Base-by-base conservation (phyloP, 2,888 invertebrate species). In the Oscheius sp. region DNA sequence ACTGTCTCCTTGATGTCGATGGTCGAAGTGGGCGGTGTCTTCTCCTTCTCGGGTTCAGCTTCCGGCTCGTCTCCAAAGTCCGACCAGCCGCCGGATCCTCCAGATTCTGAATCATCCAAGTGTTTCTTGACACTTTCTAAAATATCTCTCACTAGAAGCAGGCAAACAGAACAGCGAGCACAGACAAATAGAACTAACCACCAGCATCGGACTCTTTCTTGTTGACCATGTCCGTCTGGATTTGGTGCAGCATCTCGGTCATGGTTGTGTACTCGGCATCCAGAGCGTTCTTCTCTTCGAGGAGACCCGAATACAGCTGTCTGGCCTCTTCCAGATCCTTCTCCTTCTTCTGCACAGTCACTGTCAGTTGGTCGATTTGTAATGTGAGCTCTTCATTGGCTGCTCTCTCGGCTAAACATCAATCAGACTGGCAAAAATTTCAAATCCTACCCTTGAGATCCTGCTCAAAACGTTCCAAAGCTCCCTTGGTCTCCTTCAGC, bases 21-120 rank as follows among this genome's bases (percentile, higher is more conserved):
- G 0, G 68, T 11, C 33, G 68, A 13, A 11, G 70, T 21, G 7
- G 72, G 74, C 11, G 76, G 73, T 21, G 70, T 77, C 72, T 79
- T 78, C 7, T 71, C 70, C 2, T 42, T 21, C 21, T 79, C 79
- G 9, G 72, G 57, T 13, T 79, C 78, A 29, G 75, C 79, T 33
- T 62, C 58, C 21, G 62, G 53, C 11, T 74, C 70, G 33, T 79
- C 79, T 7, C 78, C 82, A 59, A 81, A 77, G 47, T 82, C 82
- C 11, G 82, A 82, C 82, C 82, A 82, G 35, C 82, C 82, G 42
- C 74, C 70, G 9, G 82, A 82, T 11, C 80, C 80, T 42, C 82
- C 82, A 2, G 82, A 81, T 42, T 78, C 81, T 32, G 73, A 70
- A 74, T 47, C 62, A 29, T 55, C 68, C 50, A 35, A 33, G n/a